Conservation (phyloP, 1,140 invertebrate genomes). For the Drosophila nikananu region DNA sequence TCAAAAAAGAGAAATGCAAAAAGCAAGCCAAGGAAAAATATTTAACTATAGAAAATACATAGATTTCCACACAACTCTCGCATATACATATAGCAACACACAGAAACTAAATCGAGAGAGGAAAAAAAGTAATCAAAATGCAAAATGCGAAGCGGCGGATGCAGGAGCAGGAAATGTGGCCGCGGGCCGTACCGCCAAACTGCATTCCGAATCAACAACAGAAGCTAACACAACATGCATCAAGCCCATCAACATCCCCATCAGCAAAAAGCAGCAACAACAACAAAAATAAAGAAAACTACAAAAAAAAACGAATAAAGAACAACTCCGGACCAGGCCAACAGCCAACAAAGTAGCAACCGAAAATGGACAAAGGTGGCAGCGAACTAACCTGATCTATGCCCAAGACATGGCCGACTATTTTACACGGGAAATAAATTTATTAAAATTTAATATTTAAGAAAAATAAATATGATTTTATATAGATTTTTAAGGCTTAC, state of each 20-base stretch:
- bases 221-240: slow-evolving; percentile 81
- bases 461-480: not conserved
- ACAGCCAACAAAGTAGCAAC: slow-evolving; percentile 70
- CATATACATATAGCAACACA: slow-evolving; percentile 5
- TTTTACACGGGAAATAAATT: slow-evolving; percentile 9
- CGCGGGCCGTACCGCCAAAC: slow-evolving; percentile 70
- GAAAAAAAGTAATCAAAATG: slow-evolving; percentile 74
- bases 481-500: not conserved
- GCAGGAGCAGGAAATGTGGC: slow-evolving; percentile 62
- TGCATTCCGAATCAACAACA: slow-evolving; percentile 81
- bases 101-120: slow-evolving; percentile 45
- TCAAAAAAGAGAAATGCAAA: not conserved
- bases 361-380: slow-evolving; percentile 72
- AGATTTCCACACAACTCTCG: slow-evolving; percentile 9
- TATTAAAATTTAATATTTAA: too few species aligned
- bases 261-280: slow-evolving; percentile 43
- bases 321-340: slow-evolving; percentile 20
- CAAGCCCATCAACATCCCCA: slow-evolving; percentile 79
- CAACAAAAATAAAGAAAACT: not conserved
- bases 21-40: slow-evolving; percentile 11
- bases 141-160: slow-evolving; percentile 61
- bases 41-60: slow-evolving; percentile 30
- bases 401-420: slow-evolving; percentile 37
- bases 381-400: slow-evolving; percentile 56
- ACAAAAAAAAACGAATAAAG: not conserved